A percentile compares a stretch with the other conserved stretches of the same genome.
Evolutionary conservation across 1,140 invertebrate genomes (phyloP).

Genomic region (Orchesella cincta): DNA sequence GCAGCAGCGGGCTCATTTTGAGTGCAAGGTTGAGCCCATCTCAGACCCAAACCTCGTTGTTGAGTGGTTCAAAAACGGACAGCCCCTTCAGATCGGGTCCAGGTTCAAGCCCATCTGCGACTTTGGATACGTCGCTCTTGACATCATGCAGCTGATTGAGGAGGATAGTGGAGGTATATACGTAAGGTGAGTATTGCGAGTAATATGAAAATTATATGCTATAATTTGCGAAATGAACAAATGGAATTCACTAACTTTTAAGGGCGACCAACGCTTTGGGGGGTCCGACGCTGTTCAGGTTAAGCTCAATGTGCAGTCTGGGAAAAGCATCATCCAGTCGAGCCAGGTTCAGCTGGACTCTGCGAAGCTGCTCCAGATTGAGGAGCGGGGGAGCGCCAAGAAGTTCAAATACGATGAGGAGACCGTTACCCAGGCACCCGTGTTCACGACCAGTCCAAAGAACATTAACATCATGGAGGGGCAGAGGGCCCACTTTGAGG

Average conservation of each 20-base stretch:
- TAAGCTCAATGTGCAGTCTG: constrained; percentile 60
- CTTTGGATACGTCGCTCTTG: constrained; percentile 83
- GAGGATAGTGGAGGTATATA: constrained; percentile 93
- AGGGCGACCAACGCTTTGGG: constrained; percentile 84
- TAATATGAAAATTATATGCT: too few relatives aligned
- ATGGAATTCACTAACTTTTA: too few relatives aligned
- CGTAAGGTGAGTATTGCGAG: constrained; percentile 52
- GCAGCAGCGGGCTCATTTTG: constrained; percentile 92
- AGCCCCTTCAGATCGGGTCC: constrained; percentile 53
- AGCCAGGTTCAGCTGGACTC: constrained; percentile 82
- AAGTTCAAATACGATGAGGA: constrained; percentile 75
- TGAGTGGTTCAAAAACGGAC: constrained; percentile 90
- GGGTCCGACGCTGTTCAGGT: constrained; percentile 81
- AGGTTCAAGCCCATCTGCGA: constrained; percentile 92
- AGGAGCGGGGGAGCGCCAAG: constrained; percentile 76
- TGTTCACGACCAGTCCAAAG: constrained; percentile 86
- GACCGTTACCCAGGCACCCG: constrained; percentile 81
- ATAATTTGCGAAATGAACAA: too few relatives aligned
- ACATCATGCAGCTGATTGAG: constrained; percentile 85
- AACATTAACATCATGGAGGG: constrained; percentile 93
- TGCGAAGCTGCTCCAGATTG: constrained; percentile 83
- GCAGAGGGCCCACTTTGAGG: constrained; percentile 57
- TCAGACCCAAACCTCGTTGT: constrained; percentile 91
- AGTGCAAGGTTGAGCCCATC: constrained; percentile 94
- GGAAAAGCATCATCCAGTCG: constrained; percentile 71